Base-by-base conservation (phyloP, 2,888 invertebrate species). In the Drosophila affinis region DNA sequence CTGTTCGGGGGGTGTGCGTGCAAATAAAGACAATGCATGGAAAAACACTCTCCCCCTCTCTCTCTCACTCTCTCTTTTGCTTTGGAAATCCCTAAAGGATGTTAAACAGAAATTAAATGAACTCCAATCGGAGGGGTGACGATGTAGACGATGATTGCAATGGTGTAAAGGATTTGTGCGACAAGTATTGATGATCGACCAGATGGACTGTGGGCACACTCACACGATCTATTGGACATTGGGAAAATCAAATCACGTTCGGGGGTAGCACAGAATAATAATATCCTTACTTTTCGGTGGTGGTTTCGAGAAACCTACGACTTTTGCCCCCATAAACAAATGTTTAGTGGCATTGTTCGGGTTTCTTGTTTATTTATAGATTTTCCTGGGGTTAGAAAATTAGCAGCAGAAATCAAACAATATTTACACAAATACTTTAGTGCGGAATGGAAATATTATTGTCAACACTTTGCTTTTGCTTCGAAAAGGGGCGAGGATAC, bases 21-120 rank as follows among this genome's bases (percentile, higher is more conserved):
- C 75, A 72, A 83, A 84, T 79, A 79, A 75, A 87, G 77, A 76
- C 85, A 72, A 85, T 82, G 82, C 80, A 74, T 68, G 76, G 70
- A 82, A 77, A 88, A 86, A 88, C 55, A 17, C 34, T 12, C 34
- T 14, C 14, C 12, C 12, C 3, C 32, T 32, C 32, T 34, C 34
- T 34, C 4, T 34, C 12, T 12, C 10, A 12, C 10, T 29, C 29
- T 34, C 12, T 34, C 4, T 34, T 3, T 12, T 3, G 12, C 12
- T 4, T 12, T 39, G 12, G 34, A 49, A 64, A 67, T 67, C 89
- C 89, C 78, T 87, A 84, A 88, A 82, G 84, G 79, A 78, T 88
- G 87, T 84, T 89, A 89, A 89, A 86, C 86, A 89, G 77, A 82
- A 89, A 89, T 89, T 81, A 89, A 89, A 89, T 89, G 89, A 89